A percentile compares a stretch with the other conserved stretches of the same genome.
These are phyloP conservation scores for Spinus pinus DNA, from an alignment of 2,797 vertebrate species.

Conservation along the genomic window DNA sequence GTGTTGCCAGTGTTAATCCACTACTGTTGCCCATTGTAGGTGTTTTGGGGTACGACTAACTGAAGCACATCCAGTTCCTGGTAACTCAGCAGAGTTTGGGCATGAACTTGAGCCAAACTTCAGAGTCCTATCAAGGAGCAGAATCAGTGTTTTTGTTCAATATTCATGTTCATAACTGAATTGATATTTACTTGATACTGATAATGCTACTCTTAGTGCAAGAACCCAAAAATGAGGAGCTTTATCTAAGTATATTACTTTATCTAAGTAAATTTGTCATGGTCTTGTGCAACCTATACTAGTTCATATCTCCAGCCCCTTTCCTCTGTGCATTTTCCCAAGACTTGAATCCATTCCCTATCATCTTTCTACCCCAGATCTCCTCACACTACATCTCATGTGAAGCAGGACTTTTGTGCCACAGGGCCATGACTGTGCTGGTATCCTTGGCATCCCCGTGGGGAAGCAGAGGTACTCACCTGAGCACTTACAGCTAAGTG, in stretches of 20 bases:
- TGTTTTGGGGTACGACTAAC: not conserved
- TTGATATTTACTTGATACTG: not conserved
- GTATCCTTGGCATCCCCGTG: accelerated
- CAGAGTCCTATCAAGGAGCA: not conserved
- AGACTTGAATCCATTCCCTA: not conserved
- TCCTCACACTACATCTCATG: accelerated
- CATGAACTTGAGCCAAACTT: not conserved
- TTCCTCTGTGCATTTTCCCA: not conserved
- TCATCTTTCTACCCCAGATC: not conserved
- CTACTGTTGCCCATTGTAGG: not conserved
- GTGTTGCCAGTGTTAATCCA: not conserved
- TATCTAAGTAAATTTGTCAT: not conserved
- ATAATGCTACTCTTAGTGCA: not conserved
- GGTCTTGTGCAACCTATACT: not conserved
- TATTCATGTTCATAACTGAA: not conserved
- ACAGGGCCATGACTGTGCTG: too few relatives aligned
- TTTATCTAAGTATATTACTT: not conserved
- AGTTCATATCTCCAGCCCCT: not conserved
- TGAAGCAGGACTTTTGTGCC: not conserved
- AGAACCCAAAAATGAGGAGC: not conserved
- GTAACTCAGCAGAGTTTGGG: not conserved
- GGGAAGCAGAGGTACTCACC: not conserved
- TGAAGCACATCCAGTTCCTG: not conserved
- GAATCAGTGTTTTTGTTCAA: not conserved
- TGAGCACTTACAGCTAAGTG: not conserved